These are phyloP conservation scores for Aphaenogaster ashmeadi DNA, from an alignment of 1,140 invertebrate genomes.

Conservation along the genomic window DNA sequence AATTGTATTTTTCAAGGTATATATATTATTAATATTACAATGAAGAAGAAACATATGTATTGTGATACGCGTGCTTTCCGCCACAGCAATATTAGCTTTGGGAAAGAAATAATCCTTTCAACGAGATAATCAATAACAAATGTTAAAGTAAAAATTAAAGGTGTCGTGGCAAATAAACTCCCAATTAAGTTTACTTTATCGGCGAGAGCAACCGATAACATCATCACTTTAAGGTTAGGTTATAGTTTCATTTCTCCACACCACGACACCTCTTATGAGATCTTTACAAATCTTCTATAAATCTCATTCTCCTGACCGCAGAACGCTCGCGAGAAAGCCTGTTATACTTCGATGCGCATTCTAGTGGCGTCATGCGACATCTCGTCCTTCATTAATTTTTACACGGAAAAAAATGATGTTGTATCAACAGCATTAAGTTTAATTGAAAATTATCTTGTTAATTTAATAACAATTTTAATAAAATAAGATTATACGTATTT, in stretches of 20 bases:
- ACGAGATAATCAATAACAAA: not conserved
- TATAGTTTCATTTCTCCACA: not conserved
- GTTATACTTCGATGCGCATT: not conserved
- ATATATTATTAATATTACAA: not conserved
- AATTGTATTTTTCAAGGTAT: not conserved
- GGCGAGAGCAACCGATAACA: not conserved
- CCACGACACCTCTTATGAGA: not conserved
- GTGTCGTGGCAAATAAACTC: not conserved
- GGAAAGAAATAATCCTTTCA: not conserved
- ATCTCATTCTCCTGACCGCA: too few relatives aligned
- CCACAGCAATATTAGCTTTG: not conserved
- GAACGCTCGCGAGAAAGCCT: not conserved
- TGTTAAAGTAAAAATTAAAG: not conserved
- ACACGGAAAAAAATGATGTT: too few relatives aligned
- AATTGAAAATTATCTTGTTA: too few relatives aligned
- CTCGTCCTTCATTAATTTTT: not conserved
- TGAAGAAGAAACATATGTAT: not conserved
- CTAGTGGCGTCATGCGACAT: not conserved
- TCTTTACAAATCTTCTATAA: not conserved
- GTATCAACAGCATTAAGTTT: too few relatives aligned
- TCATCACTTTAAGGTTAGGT: not conserved
- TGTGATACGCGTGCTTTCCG: not conserved
- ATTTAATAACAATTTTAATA: too few relatives aligned
- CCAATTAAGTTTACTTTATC: not conserved
- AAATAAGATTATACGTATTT: too few relatives aligned